Percentiles rank a stretch among this genome's conserved stretches.
These are phyloP conservation scores for Eledone cirrhosa DNA, from an alignment of 2,888 invertebrate genomes.

Conservation along the genomic window DNA sequence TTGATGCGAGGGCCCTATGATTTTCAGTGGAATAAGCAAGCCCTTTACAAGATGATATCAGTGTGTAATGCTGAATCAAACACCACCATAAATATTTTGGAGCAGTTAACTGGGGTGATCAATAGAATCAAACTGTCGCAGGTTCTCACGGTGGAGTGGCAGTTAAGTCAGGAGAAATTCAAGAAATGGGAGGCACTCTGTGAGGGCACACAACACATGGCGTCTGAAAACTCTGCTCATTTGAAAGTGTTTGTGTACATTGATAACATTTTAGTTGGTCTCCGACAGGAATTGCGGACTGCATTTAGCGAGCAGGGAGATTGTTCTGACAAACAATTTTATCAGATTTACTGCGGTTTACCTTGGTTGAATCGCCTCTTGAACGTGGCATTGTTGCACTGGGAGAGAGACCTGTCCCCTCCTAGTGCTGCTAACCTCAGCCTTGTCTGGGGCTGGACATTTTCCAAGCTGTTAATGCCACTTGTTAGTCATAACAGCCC, in stretches of 20 bases:
- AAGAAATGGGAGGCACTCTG: constrained; percentile 14
- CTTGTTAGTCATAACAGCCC: constrained; percentile 14
- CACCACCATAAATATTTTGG: neutral
- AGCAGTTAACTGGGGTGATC: neutral
- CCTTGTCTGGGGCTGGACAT: constrained; percentile 21
- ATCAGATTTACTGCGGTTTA: constrained; percentile 17
- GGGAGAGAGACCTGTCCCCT: constrained; percentile 1
- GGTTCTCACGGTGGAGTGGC: constrained; percentile 7
- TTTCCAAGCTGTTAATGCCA: neutral
- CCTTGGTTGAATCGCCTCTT: constrained; percentile 19
- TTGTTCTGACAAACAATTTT: constrained; percentile 25
- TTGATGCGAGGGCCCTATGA: constrained; percentile 34
- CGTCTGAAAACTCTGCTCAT: constrained; percentile 18
- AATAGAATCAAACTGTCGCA: constrained; percentile 15
- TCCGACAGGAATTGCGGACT: constrained; percentile 10
- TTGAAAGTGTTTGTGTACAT: constrained; percentile 20
- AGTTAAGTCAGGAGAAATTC: neutral
- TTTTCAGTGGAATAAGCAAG: constrained; percentile 41
- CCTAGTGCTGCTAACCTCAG: constrained; percentile 7
- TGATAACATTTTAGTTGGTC: neutral
- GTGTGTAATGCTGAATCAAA: neutral
- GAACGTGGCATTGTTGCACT: constrained; percentile 8
- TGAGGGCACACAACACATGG: neutral
- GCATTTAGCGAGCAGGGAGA: constrained; percentile 10
- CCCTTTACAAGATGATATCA: constrained; percentile 27